Base-by-base conservation (phyloP, 2,888 invertebrate species). In the Diaperis boleti region DNA sequence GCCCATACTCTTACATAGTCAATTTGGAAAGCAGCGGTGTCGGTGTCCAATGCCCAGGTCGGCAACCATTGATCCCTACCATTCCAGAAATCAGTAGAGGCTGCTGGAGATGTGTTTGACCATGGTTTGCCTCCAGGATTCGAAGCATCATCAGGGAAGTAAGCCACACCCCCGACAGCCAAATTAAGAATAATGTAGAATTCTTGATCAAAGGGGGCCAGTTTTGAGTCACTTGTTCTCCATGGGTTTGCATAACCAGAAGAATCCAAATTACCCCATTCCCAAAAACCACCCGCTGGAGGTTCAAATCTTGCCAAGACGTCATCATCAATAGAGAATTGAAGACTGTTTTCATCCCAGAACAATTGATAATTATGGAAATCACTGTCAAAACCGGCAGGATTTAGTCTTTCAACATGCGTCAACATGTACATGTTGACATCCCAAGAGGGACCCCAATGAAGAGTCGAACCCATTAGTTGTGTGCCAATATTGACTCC, bases 191-290 rank as follows among this genome's bases (percentile, higher is more conserved):
- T 83, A 22, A 90, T 70, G 78, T 86, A 86, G 78, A 87, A 87
- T 85, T 87, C 85, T 74, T 88, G 83, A 74, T 89, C 88, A 70
- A 89, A 89, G 3, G 89, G 89, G 6, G 88, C 88, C 86, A 88
- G 86, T 71, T 83, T 85, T 18, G 49, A 54, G 10, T 79, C 76
- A 39, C 83, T 85, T 65, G 76, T 81, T 45, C 82, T 78, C 87
- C 87, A 87, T 5, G 86, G 86, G 74, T 87, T 88, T 6, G 78
- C 75, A 8, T 82, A 75, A 54, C 81, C 82, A 71, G 79, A 82
- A 1, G 79, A 77, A 65, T 78, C 80, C 70, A 89, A 87, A 0
- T 83, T 83, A 1, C 88, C 89, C 37, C 84, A 77, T 49, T 86
- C 82, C 89, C 89, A 90, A 80, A 91, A 89, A 1, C 88, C 88